A percentile compares a stretch with the other conserved stretches of the same genome.
Evolutionary conservation across 2,797 vertebrate genomes (phyloP).

Genomic region (Enteromius radiatus): DNA sequence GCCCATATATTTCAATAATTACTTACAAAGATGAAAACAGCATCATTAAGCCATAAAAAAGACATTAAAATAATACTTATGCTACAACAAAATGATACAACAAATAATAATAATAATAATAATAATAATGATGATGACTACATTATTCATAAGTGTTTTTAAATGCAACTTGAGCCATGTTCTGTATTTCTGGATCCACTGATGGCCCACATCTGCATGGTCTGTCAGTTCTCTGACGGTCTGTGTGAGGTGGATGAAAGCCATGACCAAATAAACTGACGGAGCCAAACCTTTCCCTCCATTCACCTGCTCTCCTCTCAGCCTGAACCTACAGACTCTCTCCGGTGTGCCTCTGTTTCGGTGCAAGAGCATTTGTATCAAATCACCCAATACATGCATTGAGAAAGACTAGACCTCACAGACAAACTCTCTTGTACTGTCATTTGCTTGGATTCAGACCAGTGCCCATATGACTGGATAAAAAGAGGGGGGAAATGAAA

Average conservation of each 20-base stretch:
- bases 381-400: slow-evolving; percentile 75
- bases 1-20: background rate
- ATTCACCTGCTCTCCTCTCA: slow-evolving; percentile 57
- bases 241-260: slow-evolving; percentile 74
- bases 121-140: background rate
- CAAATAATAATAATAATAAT: background rate
- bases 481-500: slow-evolving; percentile 64
- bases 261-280: slow-evolving; percentile 71
- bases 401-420: slow-evolving; percentile 68
- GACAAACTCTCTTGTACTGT: slow-evolving; percentile 73
- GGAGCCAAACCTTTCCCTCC: slow-evolving; percentile 58
- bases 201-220: slow-evolving; percentile 71
- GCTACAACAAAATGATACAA: background rate
- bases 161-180: slow-evolving; percentile 33
- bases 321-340: slow-evolving; percentile 56
- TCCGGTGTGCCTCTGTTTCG: slow-evolving; percentile 72
- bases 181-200: slow-evolving; percentile 44
- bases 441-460: slow-evolving; percentile 79
- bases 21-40: background rate
- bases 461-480: slow-evolving; percentile 65
- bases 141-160: slow-evolving; percentile 16
- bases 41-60: background rate
- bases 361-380: slow-evolving; percentile 79
- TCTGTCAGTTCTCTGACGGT: slow-evolving; percentile 81
- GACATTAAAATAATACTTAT: background rate